Base-by-base conservation (phyloP, 2,888 invertebrate species). In the Nymphalis urticae region DNA sequence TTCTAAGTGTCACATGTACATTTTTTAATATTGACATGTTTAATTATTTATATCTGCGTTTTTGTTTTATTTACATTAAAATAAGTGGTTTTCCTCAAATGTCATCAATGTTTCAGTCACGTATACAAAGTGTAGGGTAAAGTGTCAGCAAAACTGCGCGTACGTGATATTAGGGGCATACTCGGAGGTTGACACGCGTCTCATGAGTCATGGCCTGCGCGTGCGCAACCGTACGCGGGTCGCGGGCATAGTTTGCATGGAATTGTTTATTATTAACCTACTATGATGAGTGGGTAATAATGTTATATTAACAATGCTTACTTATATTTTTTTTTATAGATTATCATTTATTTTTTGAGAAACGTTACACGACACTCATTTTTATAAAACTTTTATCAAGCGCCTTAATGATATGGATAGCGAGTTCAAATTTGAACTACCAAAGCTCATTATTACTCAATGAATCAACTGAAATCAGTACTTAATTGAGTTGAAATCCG, bases 81-180 rank as follows among this genome's bases (percentile, higher is more conserved):
- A 48, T 36, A 51, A 68, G 73, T 64, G 72, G 72, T 74, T 75
- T 75, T 74, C 74, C 75, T 73, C 70, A 74, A 74, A 72, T 69
- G 58, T 62, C 60, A 68, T 61, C 63, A 68, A 50, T 53, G 54
- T 27, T 16, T 24, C 32, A 72, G 72, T 71, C 74, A 74, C 75
- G 74, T 74, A 71, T 64, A 67, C 67, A 67, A 69, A 68, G 68
- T 68, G 72, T 70, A 66, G 64, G 71, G 66, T 68, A 72, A 72
- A 73, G 69, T 70, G 68, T 65, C 59, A 64, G 66, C 64, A 36
- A 66, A 71, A 66, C 66, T 56, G 64, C 51, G 67, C 54, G 70
- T 69, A 74, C 74, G 74, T 73, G 74, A 65, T 72, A 63, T 59
- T 56, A 69, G 69, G 60, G 56, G 60, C 73, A 69, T 72, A 60